These are phyloP conservation scores for Eupithecia inturbata DNA, from an alignment of 2,888 invertebrate genomes.

Conservation along the genomic window DNA sequence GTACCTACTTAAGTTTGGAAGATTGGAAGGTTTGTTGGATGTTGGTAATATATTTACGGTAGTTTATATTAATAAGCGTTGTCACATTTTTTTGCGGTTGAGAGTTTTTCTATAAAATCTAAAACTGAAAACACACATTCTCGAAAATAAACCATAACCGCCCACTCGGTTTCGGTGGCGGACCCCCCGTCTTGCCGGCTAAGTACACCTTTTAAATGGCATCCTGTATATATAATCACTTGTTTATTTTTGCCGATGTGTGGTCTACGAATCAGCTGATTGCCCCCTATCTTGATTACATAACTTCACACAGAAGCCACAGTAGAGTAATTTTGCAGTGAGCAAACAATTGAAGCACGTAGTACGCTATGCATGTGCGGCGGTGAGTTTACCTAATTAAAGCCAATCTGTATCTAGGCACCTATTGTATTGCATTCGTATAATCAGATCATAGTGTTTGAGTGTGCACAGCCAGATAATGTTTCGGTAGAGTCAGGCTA, in stretches of 20 bases:
- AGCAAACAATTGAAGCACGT: constrained; percentile 27
- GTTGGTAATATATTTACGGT: too few relatives aligned
- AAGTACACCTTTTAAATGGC: too few relatives aligned
- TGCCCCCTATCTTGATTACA: constrained; percentile 3
- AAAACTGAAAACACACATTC: too few relatives aligned
- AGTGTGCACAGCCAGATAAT: constrained; percentile 3
- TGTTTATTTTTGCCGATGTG: neutral
- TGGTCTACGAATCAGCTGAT: neutral
- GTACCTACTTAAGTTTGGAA: too few relatives aligned
- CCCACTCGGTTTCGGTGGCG: too few relatives aligned
- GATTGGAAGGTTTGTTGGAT: too few relatives aligned
- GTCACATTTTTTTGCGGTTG: too few relatives aligned
- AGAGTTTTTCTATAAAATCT: too few relatives aligned
- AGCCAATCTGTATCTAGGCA: constrained; percentile 51
- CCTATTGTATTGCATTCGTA: constrained; percentile 66
- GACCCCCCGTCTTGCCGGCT: too few relatives aligned
- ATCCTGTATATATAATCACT: neutral
- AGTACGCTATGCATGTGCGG: neutral
- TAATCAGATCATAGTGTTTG: constrained; percentile 61
- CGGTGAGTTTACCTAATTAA: constrained; percentile 31
- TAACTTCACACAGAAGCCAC: neutral
- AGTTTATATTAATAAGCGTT: too few relatives aligned
- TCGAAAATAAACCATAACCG: too few relatives aligned
- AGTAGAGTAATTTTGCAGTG: constrained; percentile 16
- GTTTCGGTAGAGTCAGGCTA: neutral